A percentile compares a stretch with the other conserved stretches of the same genome.
Conservation (phyloP, 1,140 invertebrate genomes). For the Brachionus manjavacas region DNA sequence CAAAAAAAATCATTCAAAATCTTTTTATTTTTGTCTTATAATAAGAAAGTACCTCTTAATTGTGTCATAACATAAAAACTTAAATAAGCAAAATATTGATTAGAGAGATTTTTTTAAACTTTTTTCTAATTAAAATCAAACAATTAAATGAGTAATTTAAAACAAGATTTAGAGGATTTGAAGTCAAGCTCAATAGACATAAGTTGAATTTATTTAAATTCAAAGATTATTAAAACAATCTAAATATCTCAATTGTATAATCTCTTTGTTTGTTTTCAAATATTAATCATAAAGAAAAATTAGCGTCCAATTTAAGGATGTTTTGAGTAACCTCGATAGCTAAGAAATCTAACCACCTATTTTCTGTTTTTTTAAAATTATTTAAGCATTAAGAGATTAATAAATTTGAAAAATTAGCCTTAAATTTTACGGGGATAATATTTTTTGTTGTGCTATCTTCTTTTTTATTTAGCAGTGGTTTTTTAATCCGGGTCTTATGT, state of each 20-base stretch:
- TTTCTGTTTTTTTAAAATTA: not conserved
- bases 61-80: not conserved
- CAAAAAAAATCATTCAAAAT: too few relatives aligned
- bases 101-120: not conserved
- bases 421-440: not conserved
- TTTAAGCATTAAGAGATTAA: not conserved
- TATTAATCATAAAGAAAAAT: not conserved
- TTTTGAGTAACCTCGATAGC: not conserved
- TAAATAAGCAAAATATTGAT: not conserved
- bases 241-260: not conserved
- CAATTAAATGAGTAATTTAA: not conserved
- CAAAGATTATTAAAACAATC: conserved; percentile 16
- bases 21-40: too few relatives aligned
- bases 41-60: not conserved
- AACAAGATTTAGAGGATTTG: conserved; percentile 14
- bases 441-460: not conserved
- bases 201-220: conserved; percentile 10
- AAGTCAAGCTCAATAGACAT: not conserved
- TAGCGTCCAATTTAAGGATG: not conserved
- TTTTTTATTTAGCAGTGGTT: not conserved
- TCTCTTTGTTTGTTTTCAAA: conserved; percentile 18
- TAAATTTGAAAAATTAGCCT: not conserved
- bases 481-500: conserved; percentile 16
- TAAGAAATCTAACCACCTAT: not conserved
- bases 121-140: not conserved